Conservation (phyloP, 2,888 invertebrate species). For the Cepaea hortensis region DNA sequence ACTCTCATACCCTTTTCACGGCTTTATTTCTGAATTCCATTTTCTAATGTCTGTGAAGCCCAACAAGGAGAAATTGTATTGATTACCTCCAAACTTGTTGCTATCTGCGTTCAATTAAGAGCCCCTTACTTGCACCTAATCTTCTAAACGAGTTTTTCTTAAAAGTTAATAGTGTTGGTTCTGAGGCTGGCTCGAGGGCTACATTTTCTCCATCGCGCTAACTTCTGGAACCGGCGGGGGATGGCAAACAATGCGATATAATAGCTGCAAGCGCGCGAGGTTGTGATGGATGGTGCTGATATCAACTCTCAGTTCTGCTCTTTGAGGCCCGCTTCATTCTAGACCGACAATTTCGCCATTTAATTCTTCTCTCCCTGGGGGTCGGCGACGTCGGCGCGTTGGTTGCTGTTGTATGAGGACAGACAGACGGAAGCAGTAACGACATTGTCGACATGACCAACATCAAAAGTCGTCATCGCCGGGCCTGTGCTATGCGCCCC, state of each 20-base stretch:
- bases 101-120: constrained; percentile 38
- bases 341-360: constrained; percentile 32
- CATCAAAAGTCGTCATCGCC: constrained; percentile 14
- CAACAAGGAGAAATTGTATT: neutral
- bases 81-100: neutral
- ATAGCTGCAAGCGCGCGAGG: constrained; percentile 36
- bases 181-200: constrained; percentile 20
- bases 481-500: neutral
- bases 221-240: constrained; percentile 20
- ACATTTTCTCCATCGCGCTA: constrained; percentile 39
- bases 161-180: constrained; percentile 41
- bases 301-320: constrained; percentile 17
- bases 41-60: too few relatives aligned
- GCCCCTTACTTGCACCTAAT: constrained; percentile 35
- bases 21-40: too few relatives aligned
- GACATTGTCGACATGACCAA: constrained; percentile 27
- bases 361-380: constrained; percentile 42
- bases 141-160: constrained; percentile 37
- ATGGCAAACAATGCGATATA: constrained; percentile 43
- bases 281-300: constrained; percentile 41
- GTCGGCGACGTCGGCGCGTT: constrained; percentile 36
- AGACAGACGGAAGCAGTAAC: constrained; percentile 42
- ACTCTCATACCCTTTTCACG: too few relatives aligned
- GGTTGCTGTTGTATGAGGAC: constrained; percentile 32
- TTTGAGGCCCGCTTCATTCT: constrained; percentile 32